A percentile compares a stretch with the other conserved stretches of the same genome.
These are phyloP conservation scores for Pangasianodon hypophthalmus DNA, from an alignment of 2,113 vertebrate species.

Conservation along the genomic window DNA sequence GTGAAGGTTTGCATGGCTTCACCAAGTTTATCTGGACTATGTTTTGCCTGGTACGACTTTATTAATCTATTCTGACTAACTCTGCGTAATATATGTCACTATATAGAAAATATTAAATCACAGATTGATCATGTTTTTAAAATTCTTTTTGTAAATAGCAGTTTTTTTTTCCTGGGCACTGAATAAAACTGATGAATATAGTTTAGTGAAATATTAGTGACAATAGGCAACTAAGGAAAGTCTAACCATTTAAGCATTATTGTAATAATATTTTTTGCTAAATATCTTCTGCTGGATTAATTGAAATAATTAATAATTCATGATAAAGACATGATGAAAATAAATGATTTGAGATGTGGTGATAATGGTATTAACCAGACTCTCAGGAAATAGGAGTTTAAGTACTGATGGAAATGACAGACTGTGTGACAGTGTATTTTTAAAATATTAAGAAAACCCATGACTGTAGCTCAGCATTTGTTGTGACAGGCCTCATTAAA, in stretches of 20 bases:
- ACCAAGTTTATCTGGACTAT: background rate
- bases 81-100: background rate
- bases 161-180: background rate
- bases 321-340: background rate
- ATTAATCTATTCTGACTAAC: background rate
- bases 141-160: conserved; percentile 17
- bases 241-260: conserved; percentile 7
- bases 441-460: background rate
- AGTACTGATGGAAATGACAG: background rate
- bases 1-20: conserved; percentile 16
- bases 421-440: background rate
- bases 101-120: background rate
- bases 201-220: background rate
- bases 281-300: background rate
- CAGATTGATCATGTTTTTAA: conserved; percentile 9
- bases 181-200: background rate
- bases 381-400: conserved; percentile 6
- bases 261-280: background rate
- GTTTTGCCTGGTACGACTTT: background rate
- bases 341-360: background rate
- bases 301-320: background rate
- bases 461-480: background rate
- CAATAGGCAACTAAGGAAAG: background rate
- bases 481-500: conserved; percentile 22
- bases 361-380: background rate